Base-by-base conservation (phyloP, 2,113 vertebrate species). In the Cichladusa arquata region DNA sequence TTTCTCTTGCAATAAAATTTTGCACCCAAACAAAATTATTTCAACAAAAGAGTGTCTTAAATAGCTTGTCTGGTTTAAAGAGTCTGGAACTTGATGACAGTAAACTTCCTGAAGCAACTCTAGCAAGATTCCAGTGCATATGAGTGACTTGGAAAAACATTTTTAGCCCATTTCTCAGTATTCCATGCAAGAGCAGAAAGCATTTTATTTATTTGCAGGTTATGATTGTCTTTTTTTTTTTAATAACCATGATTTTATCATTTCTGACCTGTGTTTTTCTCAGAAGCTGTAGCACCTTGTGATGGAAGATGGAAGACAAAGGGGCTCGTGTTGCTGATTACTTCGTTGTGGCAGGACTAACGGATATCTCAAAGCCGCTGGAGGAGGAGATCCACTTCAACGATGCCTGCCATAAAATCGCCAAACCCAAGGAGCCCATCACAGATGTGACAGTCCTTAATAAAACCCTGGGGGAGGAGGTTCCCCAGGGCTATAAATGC, bases 301-400 rank as follows among this genome's bases (percentile, higher is more conserved):
- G 97, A 99, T 99, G 98, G 98, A 98, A 98, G 97, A 99, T 99
- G 98, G 99, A 99, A 98, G 99, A 99, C 98, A 99, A 99, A 98
- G 99, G 99, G 57, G 99, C 98, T 92, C 99, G 99, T 97, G 99
- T 99, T 95, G 99, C 99, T 45, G 99, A 99, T 98, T 99, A 99
- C 98, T 99, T 99, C 91, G 99, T 99, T 95, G 98, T 99, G 92
- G 99, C 99, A 7, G 99, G 99, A 93, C 98, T 99, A 81, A 99
- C 99, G 4, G 98, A 99, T 90, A 98, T 97, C 47, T 99, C 99
- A 78, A 99, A 99, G 94, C 99, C 99, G 44, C 98, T 99, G 33
- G 99, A 99, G 95, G 99, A 99, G 88, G 99, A 99, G 95, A 98
- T 99, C 94, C 98, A 99, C 94, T 99, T 99, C 95, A 98, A 99